Evolutionary conservation across 2,113 vertebrate genomes (phyloP).

Genomic region (Heterochromis multidens): DNA sequence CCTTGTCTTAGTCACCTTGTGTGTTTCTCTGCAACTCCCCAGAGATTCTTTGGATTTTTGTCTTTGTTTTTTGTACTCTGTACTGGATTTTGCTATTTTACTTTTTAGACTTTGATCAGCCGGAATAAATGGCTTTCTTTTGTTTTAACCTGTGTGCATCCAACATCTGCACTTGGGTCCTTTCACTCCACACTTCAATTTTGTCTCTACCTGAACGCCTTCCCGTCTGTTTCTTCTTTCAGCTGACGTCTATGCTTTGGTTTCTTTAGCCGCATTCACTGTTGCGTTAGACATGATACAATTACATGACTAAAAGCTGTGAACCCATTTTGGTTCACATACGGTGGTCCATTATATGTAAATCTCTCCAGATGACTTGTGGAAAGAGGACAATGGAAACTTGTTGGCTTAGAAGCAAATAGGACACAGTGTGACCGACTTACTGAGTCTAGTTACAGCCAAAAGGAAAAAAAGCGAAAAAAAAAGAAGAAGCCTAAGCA

Average conservation of each 20-base stretch:
- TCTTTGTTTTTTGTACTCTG: background rate
- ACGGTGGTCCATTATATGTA: background rate
- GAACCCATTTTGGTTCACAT: background rate
- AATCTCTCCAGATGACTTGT: conserved; percentile 3
- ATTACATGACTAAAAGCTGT: background rate
- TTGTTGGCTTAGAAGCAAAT: conserved; percentile 2
- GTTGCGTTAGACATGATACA: background rate
- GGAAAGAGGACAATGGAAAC: conserved; percentile 38
- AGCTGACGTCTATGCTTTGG: background rate
- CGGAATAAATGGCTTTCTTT: background rate
- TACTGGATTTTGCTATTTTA: background rate
- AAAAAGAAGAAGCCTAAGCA: background rate
- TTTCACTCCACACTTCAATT: background rate
- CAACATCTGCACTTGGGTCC: background rate
- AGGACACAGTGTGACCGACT: conserved; percentile 27
- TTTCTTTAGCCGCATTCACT: background rate
- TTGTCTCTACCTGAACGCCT: background rate
- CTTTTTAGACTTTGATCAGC: background rate
- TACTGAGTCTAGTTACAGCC: background rate
- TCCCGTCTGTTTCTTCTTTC: background rate
- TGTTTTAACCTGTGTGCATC: background rate
- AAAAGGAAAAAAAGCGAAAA: background rate
- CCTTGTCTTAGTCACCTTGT: background rate
- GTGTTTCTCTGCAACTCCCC: background rate
- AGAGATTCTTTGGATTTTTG: background rate